Evolutionary conservation across 1,140 invertebrate genomes (phyloP), one percentile per base, ranked within the genome.

Genomic region (Mactra quadrangularis): DNA sequence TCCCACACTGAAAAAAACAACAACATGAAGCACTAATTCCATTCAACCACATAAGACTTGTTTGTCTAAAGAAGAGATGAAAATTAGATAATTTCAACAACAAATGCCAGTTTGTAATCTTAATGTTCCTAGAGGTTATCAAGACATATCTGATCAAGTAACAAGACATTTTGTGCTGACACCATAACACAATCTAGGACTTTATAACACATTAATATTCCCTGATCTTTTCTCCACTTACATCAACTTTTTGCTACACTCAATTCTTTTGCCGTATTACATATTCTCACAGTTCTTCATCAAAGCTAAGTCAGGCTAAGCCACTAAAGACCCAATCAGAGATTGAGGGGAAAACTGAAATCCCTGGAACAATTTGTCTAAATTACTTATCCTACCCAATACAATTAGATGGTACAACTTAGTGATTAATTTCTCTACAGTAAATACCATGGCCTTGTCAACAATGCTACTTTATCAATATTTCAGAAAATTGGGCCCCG

Each of bases 401-500:
- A 70, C 64, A 81, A 70, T 81, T 81, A 70, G 64, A 71, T 81
- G 47, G 33, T 60, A 81, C 53, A 70, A 35, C 64, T 45, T 64
- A 55, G 66, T 81, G 66, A 81, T 81, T 81, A 81, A 81, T 81
- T 81, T 81, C 64, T 70, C 62, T 31, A 29, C 47, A 47, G 66
- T 81, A 81, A 70, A 70, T 70, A 70, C 52, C 38, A 45, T 52
- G 77, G 47, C 38, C 66, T 70, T 81, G 77, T 81, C 77, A 81
- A 81, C 77, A 81, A 55, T 71, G 55, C 35, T 81, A 70, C 77
- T 81, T 70, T 81, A 81, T 81, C 77, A 81, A 81, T 81, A 81
- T 81, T 81, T 81, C 77, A 81, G 64, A 81, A 81, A 81, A 71
- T 71, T 81, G 77, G 45, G 45, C 55, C n/a, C 66, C 45, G 38